phyloP scores from a whole-genome alignment of 2,888 invertebrate species.

The Ormyrus pomaceus region DNA sequence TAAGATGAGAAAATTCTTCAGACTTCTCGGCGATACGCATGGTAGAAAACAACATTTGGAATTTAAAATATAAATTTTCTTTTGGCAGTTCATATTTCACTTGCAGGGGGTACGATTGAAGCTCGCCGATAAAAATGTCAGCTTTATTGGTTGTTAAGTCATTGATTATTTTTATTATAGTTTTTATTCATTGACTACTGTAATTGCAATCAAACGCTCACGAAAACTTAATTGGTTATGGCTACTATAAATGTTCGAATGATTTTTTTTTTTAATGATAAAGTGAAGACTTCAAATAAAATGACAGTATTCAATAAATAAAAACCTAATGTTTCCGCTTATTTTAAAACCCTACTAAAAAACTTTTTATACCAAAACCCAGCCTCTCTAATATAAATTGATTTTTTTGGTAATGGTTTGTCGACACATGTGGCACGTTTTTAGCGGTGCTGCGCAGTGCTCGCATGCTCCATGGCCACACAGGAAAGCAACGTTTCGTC shows the following conservation, averaged over 20 bases:
- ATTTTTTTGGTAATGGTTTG: constrained; percentile 87
- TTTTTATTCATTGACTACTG: constrained; percentile 53
- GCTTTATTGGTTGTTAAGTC: constrained; percentile 31
- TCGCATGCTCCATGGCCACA: constrained; percentile 92
- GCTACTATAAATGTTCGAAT: constrained; percentile 29
- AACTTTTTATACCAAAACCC: constrained; percentile 15
- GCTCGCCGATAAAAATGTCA: constrained; percentile 27
- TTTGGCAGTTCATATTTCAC: constrained; percentile 57
- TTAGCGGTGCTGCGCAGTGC: constrained; percentile 87
- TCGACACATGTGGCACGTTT: constrained; percentile 91
- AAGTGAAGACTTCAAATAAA: constrained; percentile 37
- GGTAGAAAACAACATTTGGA: constrained; percentile 52
- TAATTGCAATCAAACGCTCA: constrained; percentile 24
- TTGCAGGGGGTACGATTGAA: constrained; percentile 47
- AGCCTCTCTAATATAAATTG: constrained; percentile 76
- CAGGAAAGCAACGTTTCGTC: constrained; percentile 89
- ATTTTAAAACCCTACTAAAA: constrained; percentile 18
- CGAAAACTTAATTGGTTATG: constrained; percentile 13
- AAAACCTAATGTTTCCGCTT: constrained; percentile 43
- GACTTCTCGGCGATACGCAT: constrained; percentile 41
- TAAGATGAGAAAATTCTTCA: constrained; percentile 50
- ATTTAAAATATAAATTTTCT: constrained; percentile 44
- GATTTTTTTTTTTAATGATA: constrained; percentile 16
- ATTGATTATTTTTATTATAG: constrained; percentile 33
- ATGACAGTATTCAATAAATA: constrained; percentile 52